Percentiles rank a stretch among this genome's conserved stretches.
These are phyloP conservation scores for Schizopygopsis pylzovi DNA, from an alignment of 2,797 vertebrate species.

Conservation along the genomic window DNA sequence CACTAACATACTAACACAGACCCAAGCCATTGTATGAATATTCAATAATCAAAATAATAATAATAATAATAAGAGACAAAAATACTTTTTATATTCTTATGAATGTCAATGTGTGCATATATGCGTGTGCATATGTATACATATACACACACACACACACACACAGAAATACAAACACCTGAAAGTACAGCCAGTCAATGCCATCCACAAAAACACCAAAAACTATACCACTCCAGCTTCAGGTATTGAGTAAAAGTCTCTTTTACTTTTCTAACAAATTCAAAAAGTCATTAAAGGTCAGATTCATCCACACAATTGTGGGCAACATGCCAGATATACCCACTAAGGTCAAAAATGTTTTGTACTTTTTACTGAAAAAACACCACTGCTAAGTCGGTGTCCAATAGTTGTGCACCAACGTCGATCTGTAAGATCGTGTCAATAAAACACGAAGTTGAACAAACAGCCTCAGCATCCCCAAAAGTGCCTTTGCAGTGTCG, in stretches of 20 bases:
- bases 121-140: not conserved
- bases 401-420: conserved; percentile 18
- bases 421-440: conserved; percentile 57
- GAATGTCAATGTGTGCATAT: not conserved
- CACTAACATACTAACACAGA: not conserved
- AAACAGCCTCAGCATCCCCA: conserved; percentile 15
- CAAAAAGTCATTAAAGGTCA: conserved; percentile 36
- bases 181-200: not conserved
- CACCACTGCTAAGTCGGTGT: not conserved
- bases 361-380: not conserved
- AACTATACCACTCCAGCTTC: not conserved
- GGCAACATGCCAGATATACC: conserved; percentile 1
- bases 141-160: not conserved
- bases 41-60: not conserved
- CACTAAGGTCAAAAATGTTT: conserved; percentile 16
- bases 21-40: not conserved
- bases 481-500: conserved; percentile 27
- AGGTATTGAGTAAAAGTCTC: conserved; percentile 4
- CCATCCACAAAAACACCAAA: not conserved
- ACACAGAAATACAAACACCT: not conserved
- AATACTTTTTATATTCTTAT: not conserved
- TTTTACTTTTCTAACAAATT: conserved; percentile 11
- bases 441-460: conserved; percentile 36
- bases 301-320: not conserved
- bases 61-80: not conserved